phyloP scores from a whole-genome alignment of 2,797 vertebrate species.

The Helarctos malayanus region DNA sequence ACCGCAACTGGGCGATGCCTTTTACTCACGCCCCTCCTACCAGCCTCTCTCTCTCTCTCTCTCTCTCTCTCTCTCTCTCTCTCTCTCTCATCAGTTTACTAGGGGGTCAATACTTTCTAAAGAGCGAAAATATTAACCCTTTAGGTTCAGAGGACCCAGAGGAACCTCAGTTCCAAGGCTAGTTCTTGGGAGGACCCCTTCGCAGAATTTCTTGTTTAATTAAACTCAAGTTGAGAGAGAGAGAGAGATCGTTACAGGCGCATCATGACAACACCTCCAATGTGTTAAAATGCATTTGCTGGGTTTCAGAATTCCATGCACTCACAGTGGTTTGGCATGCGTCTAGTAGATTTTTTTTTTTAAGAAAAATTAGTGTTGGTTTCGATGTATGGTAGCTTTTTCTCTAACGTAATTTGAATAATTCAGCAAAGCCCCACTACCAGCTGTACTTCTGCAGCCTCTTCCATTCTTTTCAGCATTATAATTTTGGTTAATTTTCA shows the following conservation, averaged over 20 bases:
- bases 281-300: constrained; percentile 62
- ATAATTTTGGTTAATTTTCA: constrained; percentile 99
- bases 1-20: not conserved
- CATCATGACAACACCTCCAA: constrained; percentile 26
- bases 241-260: not conserved
- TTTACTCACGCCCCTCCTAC: constrained; percentile 75
- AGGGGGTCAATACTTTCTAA: constrained; percentile 71
- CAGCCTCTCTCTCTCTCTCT: constrained; percentile 46
- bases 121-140: constrained; percentile 78
- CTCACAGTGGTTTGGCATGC: constrained; percentile 66
- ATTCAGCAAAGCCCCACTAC: constrained; percentile 92
- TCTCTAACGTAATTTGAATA: constrained; percentile 90
- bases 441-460: constrained; percentile 96
- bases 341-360: constrained; percentile 66
- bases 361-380: constrained; percentile 83
- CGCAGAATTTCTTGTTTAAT: constrained; percentile 63
- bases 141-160: constrained; percentile 57
- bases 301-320: constrained; percentile 73
- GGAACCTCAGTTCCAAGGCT: constrained; percentile 11
- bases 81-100: constrained; percentile 65
- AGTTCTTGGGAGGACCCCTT: constrained; percentile 50
- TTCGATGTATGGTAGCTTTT: constrained; percentile 89
- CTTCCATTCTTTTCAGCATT: constrained; percentile 95
- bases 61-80: constrained; percentile 22
- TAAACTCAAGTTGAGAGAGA: constrained; percentile 33